phyloP scores from a whole-genome alignment of 2,797 vertebrate genomes.

The Argya squamiceps region DNA sequence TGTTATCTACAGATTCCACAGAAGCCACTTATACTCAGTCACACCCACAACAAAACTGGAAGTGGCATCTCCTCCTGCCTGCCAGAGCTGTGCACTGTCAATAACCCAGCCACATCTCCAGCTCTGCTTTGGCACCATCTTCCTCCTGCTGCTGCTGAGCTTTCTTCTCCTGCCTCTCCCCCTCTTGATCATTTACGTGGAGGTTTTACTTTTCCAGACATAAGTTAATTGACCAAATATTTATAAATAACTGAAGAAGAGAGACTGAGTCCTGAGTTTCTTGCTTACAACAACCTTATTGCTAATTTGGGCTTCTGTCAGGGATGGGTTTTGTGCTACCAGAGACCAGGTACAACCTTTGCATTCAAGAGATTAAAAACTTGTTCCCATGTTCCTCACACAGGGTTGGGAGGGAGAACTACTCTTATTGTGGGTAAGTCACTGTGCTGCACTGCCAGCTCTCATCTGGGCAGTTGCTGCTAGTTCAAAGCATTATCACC shows the following conservation, averaged over 20 bases:
- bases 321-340: neutral
- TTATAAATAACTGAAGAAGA: neutral
- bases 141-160: neutral
- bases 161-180: neutral
- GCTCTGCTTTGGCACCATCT: neutral
- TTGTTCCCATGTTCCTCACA: neutral
- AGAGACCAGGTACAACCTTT: neutral
- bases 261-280: neutral
- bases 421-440: fast-evolving
- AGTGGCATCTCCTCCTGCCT: neutral
- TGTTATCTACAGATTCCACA: neutral
- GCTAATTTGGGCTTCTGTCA: neutral
- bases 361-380: neutral
- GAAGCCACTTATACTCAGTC: neutral
- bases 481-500: neutral
- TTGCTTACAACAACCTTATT: neutral
- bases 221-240: neutral
- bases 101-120: neutral
- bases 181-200: fast-evolving
- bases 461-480: neutral
- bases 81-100: neutral
- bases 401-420: neutral
- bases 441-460: neutral
- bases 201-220: neutral
- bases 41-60: neutral